A percentile compares a stretch with the other conserved stretches of the same genome.
Evolutionary conservation across 2,888 invertebrate genomes (phyloP).

Genomic region (Cartodere bifasciata): DNA sequence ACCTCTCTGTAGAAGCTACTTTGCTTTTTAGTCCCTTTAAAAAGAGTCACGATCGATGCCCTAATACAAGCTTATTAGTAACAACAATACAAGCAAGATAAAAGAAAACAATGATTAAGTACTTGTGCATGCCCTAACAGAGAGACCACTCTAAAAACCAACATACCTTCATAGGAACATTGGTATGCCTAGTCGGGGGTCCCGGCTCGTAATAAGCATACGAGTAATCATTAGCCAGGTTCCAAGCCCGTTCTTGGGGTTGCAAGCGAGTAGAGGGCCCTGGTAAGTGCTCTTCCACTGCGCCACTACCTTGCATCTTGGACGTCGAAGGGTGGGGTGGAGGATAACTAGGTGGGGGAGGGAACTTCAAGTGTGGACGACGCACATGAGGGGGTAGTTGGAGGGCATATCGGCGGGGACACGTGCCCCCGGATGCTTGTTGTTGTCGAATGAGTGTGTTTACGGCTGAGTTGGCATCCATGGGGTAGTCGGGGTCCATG

Average conservation of each 20-base stretch:
- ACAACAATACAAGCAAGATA: no score
- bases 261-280: conserved; percentile 25
- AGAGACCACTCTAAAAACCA: conserved; percentile 27
- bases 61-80: no score
- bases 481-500: conserved; percentile 20
- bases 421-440: conserved; percentile 2
- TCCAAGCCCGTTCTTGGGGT: conserved; percentile 20
- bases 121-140: no score
- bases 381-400: conserved; percentile 19
- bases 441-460: conserved; percentile 1
- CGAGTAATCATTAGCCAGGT: conserved; percentile 51
- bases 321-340: conserved; percentile 36
- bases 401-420: conserved; percentile 13
- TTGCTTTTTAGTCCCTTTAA: no score
- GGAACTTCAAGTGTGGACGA: conserved; percentile 53
- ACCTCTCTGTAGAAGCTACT: no score
- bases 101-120: no score
- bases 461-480: conserved; percentile 13
- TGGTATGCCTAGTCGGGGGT: conserved; percentile 46
- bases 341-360: conserved; percentile 61
- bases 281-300: conserved; percentile 26
- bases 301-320: no score
- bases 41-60: no score
- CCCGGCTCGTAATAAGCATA: conserved; percentile 73
- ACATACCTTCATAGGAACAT: conserved; percentile 44